Conservation (phyloP, 2,888 invertebrate genomes). For the Dryobota labecula region DNA sequence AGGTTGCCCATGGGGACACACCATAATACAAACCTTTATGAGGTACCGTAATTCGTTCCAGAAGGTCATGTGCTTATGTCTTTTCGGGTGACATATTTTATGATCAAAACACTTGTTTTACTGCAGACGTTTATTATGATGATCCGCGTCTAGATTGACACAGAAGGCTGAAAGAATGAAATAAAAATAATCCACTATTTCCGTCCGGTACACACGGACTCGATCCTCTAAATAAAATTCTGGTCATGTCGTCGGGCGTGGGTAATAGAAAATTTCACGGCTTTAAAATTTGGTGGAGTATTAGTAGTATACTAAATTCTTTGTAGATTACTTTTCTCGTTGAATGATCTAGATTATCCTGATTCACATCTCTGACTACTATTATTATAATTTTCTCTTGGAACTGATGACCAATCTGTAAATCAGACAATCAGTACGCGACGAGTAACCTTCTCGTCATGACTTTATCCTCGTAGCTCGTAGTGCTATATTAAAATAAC, state of each 20-base stretch:
- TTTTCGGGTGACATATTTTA: conserved; percentile 31
- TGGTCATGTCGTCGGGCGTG: conserved; percentile 34
- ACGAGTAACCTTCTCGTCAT: conserved; percentile 23
- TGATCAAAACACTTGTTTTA: conserved; percentile 33
- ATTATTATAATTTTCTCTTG: conserved; percentile 26
- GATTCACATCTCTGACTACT: conserved; percentile 26
- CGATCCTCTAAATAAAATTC: conserved; percentile 45
- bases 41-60: conserved; percentile 17
- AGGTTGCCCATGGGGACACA: conserved; percentile 62
- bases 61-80: conserved; percentile 22
- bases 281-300: conserved; percentile 22
- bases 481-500: conserved; percentile 20
- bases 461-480: conserved; percentile 1
- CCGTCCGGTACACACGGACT: conserved; percentile 13
- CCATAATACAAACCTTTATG: conserved; percentile 39
- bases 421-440: conserved; percentile 21
- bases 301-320: too few species aligned
- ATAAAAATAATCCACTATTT: conserved; percentile 49
- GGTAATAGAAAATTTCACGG: conserved; percentile 36
- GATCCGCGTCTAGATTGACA: conserved; percentile 40
- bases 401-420: conserved; percentile 37
- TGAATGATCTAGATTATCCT: conserved; percentile 12
- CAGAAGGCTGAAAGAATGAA: conserved; percentile 27
- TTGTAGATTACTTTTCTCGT: conserved; percentile 31
- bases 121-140: conserved; percentile 41